Evolutionary conservation across 2,797 vertebrate genomes (phyloP), one percentile per base, ranked within the genome.

Genomic region (Apodemus agrarius): DNA sequence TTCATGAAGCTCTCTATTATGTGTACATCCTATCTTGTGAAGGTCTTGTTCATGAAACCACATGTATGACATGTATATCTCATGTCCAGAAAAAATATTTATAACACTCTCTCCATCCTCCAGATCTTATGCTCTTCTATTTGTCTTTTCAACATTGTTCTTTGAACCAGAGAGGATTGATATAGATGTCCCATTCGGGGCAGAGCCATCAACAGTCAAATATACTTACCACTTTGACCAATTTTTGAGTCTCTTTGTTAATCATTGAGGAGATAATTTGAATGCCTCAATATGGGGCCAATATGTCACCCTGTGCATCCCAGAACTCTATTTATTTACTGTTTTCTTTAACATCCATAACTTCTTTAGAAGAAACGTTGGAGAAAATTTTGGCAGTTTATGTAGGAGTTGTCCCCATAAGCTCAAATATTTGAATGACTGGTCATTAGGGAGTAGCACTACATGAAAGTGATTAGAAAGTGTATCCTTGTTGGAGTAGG

Each of bases 261-360:
- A 46, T 40, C 26, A 63, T 16, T 84, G 29, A 67, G 11, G 29
- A n/a, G 65, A 34, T 84, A 65, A 29, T 72, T 95, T 46, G 43
- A 49, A 78, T 85, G 72, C 34, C 46, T 49, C 88, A 91, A 79
- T 81, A 86, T 74, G 46, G 49, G 74, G 2, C 24, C 54, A 93
- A 46, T 52, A 43, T 65, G n/a, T 86, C 37, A 93, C 75, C 16
- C 49, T 24, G 49, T 80, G n/a, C 34, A 57, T 86, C 75, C 3
- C 74, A 34, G 3, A 83, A 80, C 40, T 84, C 43, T 65, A 40
- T 46, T 34, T 79, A 52, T 46, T 34, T 95, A 85, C 29, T 76
- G 14, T 94, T 24, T 91, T 85, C n/a, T 84, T 90, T 96, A 43
- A 65, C 29, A 65, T 43, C 22, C 80, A 40, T 69, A 21, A 89